Percentiles rank a stretch among this genome's conserved stretches.
These are phyloP conservation scores for Clusia tigrina DNA, from an alignment of 2,888 invertebrate genomes.

Conservation along the genomic window DNA sequence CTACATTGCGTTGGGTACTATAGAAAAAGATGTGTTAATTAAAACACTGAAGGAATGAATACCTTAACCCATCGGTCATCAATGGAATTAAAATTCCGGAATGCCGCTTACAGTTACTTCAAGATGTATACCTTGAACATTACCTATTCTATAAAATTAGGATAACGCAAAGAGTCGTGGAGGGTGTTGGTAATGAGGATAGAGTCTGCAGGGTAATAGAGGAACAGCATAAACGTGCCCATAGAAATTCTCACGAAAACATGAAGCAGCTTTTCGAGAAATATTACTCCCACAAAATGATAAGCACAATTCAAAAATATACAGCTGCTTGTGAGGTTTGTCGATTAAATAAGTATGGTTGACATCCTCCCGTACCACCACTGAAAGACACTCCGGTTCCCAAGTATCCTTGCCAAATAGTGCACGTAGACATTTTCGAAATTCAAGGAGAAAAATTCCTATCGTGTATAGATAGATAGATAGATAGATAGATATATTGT, in stretches of 20 bases:
- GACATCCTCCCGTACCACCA: too few species aligned
- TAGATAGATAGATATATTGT: too few species aligned
- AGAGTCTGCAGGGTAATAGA: conserved; percentile 16
- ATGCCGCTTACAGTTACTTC: neutral
- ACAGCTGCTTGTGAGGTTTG: conserved; percentile 14
- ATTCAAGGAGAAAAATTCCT: too few species aligned
- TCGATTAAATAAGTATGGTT: conserved; percentile 18
- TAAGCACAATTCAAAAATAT: conserved; percentile 20
- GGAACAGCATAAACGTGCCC: conserved; percentile 23
- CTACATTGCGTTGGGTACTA: neutral
- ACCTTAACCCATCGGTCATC: neutral
- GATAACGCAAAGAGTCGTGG: conserved; percentile 28
- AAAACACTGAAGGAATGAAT: neutral
- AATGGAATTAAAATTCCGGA: conserved; percentile 13
- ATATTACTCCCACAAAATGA: conserved; percentile 27
- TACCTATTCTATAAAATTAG: conserved; percentile 14
- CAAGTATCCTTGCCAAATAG: too few species aligned
- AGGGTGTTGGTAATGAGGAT: conserved; percentile 23
- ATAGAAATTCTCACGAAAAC: conserved; percentile 22
- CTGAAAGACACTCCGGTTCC: too few species aligned
- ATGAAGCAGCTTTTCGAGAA: conserved; percentile 24
- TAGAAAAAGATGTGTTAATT: neutral
- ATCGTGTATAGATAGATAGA: too few species aligned
- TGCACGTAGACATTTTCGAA: too few species aligned
- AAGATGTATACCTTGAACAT: conserved; percentile 14